phyloP scores from a whole-genome alignment of 1,140 invertebrate species.

The Triops cancriformis region DNA sequence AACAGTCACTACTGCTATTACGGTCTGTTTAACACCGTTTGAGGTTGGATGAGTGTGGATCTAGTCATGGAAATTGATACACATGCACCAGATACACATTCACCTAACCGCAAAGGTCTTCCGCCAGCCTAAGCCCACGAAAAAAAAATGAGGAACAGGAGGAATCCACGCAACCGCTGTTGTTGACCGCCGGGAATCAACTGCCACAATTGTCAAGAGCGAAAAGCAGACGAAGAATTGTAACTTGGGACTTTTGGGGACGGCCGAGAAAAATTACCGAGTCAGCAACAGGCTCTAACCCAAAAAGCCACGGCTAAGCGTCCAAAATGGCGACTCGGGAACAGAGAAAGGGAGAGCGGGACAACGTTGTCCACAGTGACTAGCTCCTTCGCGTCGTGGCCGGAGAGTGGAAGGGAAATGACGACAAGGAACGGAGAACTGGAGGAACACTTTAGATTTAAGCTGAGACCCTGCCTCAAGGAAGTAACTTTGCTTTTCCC shows the following conservation, averaged over 20 bases:
- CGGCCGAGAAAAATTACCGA: not conserved
- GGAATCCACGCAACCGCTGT: not conserved
- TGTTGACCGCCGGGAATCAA: not conserved
- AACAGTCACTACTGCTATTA: no score
- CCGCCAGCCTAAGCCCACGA: not conserved
- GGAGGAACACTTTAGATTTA: conserved; percentile 14
- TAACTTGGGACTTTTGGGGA: not conserved
- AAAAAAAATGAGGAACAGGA: not conserved
- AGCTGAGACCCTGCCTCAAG: conserved; percentile 1
- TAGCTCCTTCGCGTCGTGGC: not conserved
- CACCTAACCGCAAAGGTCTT: conserved; percentile 38
- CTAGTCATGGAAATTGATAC: conserved; percentile 39
- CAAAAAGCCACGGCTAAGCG: not conserved
- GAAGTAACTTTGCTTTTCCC: not conserved
- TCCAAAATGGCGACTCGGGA: not conserved
- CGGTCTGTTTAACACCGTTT: not conserved
- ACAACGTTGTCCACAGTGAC: not conserved
- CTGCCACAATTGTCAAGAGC: not conserved
- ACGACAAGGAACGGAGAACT: not conserved
- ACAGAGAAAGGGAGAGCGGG: not conserved
- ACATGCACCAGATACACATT: conserved; percentile 43
- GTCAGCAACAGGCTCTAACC: not conserved
- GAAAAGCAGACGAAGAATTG: not conserved
- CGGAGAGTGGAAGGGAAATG: conserved; percentile 3
- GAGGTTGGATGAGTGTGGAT: conserved; percentile 42